Evolutionary conservation across 1,140 invertebrate species (phyloP).

Genomic region (Drosophila ogumai): DNA sequence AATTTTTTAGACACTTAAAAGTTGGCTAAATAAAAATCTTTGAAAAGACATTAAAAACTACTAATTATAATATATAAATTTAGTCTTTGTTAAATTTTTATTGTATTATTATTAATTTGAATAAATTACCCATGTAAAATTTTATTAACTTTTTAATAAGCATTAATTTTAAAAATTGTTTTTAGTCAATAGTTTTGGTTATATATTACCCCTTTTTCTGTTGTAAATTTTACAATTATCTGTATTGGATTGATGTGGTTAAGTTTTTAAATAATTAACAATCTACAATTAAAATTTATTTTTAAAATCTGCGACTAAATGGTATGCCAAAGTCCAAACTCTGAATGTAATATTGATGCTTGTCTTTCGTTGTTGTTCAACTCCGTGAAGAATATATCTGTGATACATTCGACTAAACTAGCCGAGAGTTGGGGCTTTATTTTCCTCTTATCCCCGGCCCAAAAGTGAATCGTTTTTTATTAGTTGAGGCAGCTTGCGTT

Average conservation of each 20-base stretch:
- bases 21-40: no score
- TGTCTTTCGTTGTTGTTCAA: slow-evolving; percentile 21
- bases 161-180: no score
- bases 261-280: not conserved
- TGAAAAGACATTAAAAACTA: no score
- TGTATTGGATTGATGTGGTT: not conserved
- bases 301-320: not conserved
- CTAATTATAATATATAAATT: no score
- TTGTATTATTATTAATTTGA: no score
- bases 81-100: no score
- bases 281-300: slow-evolving; percentile 3
- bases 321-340: slow-evolving; percentile 3
- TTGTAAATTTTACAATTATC: not conserved
- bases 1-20: not conserved
- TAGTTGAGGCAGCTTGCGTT: slow-evolving; percentile 81
- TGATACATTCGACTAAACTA: slow-evolving; percentile 50
- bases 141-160: no score
- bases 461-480: slow-evolving; percentile 73
- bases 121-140: no score
- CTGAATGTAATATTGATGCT: not conserved
- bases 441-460: slow-evolving; percentile 13
- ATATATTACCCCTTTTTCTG: not conserved
- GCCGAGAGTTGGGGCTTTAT: slow-evolving; percentile 18
- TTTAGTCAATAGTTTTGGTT: no score
- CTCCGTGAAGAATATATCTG: slow-evolving; percentile 19